Percentiles rank a stretch among this genome's conserved stretches.
These are phyloP conservation scores for Taenioides sp. DNA, from an alignment of 2,797 vertebrate species.

Conservation along the genomic window DNA sequence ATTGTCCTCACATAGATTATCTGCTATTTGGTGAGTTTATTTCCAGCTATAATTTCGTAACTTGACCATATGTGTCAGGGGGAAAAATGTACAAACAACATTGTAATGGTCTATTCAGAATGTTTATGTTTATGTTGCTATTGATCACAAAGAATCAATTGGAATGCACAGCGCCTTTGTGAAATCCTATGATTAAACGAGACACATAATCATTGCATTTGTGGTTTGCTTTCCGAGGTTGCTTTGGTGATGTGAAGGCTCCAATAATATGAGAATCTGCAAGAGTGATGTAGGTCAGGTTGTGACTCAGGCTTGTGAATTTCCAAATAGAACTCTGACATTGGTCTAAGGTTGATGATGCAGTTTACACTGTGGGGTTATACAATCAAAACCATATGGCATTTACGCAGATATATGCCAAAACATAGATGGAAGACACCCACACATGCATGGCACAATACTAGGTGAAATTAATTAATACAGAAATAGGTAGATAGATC, in stretches of 20 bases:
- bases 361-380: not conserved
- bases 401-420: not conserved
- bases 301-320: not conserved
- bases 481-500: too few relatives aligned
- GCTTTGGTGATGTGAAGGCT: not conserved
- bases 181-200: not conserved
- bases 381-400: not conserved
- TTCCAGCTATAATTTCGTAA: not conserved
- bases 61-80: not conserved
- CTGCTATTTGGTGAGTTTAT: not conserved
- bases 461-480: too few relatives aligned
- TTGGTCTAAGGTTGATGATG: not conserved
- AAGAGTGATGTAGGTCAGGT: not conserved
- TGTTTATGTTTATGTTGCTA: not conserved
- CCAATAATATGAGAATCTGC: not conserved
- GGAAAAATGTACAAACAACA: not conserved
- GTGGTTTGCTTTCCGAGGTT: not conserved
- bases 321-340: not conserved
- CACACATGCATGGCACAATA: not conserved
- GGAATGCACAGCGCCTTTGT: not conserved
- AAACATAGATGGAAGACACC: not conserved
- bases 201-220: not conserved
- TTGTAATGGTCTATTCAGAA: not conserved
- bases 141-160: not conserved
- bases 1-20: conserved; percentile 23